Percentiles rank a stretch among this genome's conserved stretches.
These are phyloP conservation scores for Priocnemis perturbator DNA, from an alignment of 2,888 invertebrate genomes.

Conservation along the genomic window DNA sequence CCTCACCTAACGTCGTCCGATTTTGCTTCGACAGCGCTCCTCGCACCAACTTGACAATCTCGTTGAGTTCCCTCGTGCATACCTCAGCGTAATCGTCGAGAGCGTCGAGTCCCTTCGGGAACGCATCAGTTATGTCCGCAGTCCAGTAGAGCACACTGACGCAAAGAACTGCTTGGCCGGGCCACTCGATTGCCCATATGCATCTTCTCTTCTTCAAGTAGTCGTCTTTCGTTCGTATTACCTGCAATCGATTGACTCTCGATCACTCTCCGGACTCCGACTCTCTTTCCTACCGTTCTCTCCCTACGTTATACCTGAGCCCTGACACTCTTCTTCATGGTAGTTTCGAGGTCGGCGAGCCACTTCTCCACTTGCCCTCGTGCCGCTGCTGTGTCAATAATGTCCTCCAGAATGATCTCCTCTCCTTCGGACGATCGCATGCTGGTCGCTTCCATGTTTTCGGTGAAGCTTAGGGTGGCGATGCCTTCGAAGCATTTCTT, in stretches of 20 bases:
- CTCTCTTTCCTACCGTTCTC: background rate
- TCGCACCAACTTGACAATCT: slow-evolving; percentile 89
- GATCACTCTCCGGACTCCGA: background rate
- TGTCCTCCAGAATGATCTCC: slow-evolving; percentile 74
- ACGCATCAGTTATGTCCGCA: slow-evolving; percentile 87
- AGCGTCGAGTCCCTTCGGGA: slow-evolving; percentile 77
- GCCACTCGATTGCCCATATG: slow-evolving; percentile 81
- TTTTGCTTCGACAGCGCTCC: slow-evolving; percentile 91
- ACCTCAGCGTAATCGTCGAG: slow-evolving; percentile 82
- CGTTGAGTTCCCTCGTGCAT: slow-evolving; percentile 86
- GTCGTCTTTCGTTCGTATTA: slow-evolving; percentile 74
- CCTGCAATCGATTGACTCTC: slow-evolving; percentile 45
- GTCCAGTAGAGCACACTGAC: slow-evolving; percentile 94
- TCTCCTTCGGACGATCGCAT: slow-evolving; percentile 79
- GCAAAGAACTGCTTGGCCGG: slow-evolving; percentile 82
- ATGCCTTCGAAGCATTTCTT: slow-evolving; percentile 82
- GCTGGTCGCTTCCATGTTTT: slow-evolving; percentile 77
- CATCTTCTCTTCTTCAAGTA: slow-evolving; percentile 73
- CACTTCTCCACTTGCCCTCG: slow-evolving; percentile 77
- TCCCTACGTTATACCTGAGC: slow-evolving; percentile 59
- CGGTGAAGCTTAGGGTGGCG: slow-evolving; percentile 77
- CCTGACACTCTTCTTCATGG: slow-evolving; percentile 77
- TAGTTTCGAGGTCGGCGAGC: slow-evolving; percentile 67
- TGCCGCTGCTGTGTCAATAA: slow-evolving; percentile 77
- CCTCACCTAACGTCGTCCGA: slow-evolving; percentile 87